Conservation (phyloP, 2,797 vertebrate species). For the Rhincodon typus region DNA sequence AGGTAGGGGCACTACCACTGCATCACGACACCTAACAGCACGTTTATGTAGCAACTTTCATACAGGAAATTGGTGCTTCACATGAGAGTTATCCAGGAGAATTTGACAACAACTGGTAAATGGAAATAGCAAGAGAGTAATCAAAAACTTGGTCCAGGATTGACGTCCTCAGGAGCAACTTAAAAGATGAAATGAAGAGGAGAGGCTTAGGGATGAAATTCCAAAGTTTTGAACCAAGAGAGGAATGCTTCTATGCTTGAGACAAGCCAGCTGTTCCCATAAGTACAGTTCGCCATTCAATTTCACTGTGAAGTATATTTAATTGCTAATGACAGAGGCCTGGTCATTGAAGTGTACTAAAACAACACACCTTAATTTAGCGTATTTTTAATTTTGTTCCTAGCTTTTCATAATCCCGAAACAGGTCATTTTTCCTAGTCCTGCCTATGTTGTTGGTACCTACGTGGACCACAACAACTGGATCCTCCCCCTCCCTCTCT, state of each 20-base stretch:
- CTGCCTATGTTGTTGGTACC: too few relatives aligned
- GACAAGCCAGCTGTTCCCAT: neutral
- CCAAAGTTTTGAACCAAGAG: neutral
- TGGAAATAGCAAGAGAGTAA: too few relatives aligned
- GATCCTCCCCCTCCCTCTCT: too few relatives aligned
- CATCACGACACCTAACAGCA: neutral
- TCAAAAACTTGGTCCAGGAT: neutral
- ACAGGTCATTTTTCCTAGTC: too few relatives aligned
- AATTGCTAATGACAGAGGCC: neutral
- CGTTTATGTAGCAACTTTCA: neutral
- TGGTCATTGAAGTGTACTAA: neutral
- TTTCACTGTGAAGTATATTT: neutral
- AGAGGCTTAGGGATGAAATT: neutral
- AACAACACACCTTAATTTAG: neutral
- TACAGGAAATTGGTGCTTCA: neutral
- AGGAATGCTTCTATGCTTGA: neutral
- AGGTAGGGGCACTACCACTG: too few relatives aligned
- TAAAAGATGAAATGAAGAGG: neutral
- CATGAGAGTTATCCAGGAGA: neutral
- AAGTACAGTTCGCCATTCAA: neutral
- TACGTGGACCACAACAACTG: too few relatives aligned
- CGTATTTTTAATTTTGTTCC: too few relatives aligned
- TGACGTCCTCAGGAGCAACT: neutral
- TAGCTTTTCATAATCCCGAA: too few relatives aligned
- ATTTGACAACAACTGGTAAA: neutral